phyloP scores from a whole-genome alignment of 1,140 invertebrate genomes.

The Ridgeia piscesae region DNA sequence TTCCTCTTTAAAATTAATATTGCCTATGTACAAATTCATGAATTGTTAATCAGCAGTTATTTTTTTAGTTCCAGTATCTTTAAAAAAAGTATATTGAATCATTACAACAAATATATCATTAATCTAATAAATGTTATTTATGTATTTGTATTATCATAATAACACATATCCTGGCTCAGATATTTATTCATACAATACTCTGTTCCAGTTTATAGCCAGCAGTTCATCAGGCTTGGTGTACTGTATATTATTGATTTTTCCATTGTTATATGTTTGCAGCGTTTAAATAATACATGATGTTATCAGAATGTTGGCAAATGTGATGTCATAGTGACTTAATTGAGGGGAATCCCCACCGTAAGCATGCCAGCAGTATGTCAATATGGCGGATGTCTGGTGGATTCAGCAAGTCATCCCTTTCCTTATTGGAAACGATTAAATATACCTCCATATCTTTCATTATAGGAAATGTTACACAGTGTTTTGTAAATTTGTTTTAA shows the following conservation, averaged over 20 bases:
- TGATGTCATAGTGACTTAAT: background rate
- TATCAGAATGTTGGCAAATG: background rate
- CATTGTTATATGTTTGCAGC: background rate
- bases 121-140: too few relatives aligned
- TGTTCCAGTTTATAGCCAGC: background rate
- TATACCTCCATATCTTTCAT: background rate
- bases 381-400: too few relatives aligned
- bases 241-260: background rate
- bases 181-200: background rate
- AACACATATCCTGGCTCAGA: background rate
- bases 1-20: background rate
- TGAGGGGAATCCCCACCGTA: background rate
- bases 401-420: too few relatives aligned
- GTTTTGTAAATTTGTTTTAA: background rate
- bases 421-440: too few relatives aligned
- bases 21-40: background rate
- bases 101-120: too few relatives aligned
- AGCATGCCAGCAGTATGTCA: background rate
- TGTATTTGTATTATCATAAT: background rate
- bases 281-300: background rate
- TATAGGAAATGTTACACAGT: background rate
- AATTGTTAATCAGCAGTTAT: background rate
- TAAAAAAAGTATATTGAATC: background rate
- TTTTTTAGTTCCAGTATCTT: too few relatives aligned
- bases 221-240: background rate